Percentiles rank a stretch among this genome's conserved stretches.
Conservation (phyloP, 2,888 invertebrate species). For the Tethea ocularis region DNA sequence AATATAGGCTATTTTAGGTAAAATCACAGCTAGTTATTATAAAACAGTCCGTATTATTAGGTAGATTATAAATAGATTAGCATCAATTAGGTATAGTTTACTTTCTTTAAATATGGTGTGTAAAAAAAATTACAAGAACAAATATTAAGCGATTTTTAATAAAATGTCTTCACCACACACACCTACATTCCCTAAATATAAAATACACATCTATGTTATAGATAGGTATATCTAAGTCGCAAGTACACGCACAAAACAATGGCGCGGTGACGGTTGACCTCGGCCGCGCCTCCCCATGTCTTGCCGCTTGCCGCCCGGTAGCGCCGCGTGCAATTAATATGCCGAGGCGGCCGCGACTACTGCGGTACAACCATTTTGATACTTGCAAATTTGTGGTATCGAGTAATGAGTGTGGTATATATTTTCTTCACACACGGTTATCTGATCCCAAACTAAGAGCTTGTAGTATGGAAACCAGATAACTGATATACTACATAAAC, state of each 20-base stretch:
- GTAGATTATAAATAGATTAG: no score
- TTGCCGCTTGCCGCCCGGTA: conserved; percentile 70
- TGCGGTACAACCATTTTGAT: conserved; percentile 41
- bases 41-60: no score
- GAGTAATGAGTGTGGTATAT: background rate
- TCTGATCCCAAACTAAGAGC: no score
- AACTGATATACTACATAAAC: no score
- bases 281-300: conserved; percentile 73
- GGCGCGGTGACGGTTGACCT: conserved; percentile 82
- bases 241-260: conserved; percentile 81
- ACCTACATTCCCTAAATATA: background rate
- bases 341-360: conserved; percentile 80
- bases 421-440: no score
- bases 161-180: background rate
- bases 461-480: no score
- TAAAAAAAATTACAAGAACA: no score
- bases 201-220: conserved; percentile 21
- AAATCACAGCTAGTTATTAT: no score
- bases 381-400: conserved; percentile 30
- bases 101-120: no score
- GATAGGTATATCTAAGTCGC: conserved; percentile 47
- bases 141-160: background rate
- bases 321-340: conserved; percentile 84
- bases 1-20: no score
- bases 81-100: no score